Conservation (phyloP, 1,140 invertebrate species). For the Lucilia sericata region DNA sequence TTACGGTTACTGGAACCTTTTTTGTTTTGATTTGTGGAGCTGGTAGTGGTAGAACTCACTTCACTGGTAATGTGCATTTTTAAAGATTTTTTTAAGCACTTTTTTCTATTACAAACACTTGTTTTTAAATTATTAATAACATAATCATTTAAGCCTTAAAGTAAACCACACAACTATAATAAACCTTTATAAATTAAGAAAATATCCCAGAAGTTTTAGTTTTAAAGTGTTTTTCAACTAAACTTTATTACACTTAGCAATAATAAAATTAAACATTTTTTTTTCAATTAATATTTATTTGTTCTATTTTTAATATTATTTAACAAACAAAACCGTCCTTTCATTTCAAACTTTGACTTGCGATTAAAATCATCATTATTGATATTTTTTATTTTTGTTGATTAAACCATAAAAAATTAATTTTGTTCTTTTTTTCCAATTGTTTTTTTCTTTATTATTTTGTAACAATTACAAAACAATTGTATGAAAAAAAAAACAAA, state of each 20-base stretch:
- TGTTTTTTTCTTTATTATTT: not conserved
- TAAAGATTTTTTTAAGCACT: constrained; percentile 5
- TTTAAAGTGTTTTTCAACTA: not conserved
- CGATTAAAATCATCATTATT: constrained; percentile 30
- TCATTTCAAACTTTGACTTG: constrained; percentile 21
- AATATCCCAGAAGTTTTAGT: not conserved
- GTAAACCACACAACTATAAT: not conserved
- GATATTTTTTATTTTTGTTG: constrained; percentile 22
- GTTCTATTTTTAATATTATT: not conserved
- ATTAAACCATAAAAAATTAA: not conserved
- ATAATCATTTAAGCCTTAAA: not conserved
- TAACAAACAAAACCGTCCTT: not conserved
- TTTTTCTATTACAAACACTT: not conserved
- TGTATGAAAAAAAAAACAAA: not conserved
- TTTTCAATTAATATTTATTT: not conserved
- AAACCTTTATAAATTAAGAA: not conserved
- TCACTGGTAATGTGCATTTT: constrained; percentile 78
- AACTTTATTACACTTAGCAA: not conserved
- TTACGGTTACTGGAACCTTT: constrained; percentile 53
- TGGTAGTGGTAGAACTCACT: constrained; percentile 74
- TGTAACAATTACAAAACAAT: constrained; percentile 8
- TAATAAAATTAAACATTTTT: not conserved
- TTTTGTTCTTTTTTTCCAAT: not conserved
- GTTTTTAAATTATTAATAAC: not conserved
- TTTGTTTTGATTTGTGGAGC: constrained; percentile 56